Percentiles rank a stretch among this genome's conserved stretches.
phyloP scores from a whole-genome alignment of 2,797 vertebrate genomes.

The Poliocrania exsul region DNA sequence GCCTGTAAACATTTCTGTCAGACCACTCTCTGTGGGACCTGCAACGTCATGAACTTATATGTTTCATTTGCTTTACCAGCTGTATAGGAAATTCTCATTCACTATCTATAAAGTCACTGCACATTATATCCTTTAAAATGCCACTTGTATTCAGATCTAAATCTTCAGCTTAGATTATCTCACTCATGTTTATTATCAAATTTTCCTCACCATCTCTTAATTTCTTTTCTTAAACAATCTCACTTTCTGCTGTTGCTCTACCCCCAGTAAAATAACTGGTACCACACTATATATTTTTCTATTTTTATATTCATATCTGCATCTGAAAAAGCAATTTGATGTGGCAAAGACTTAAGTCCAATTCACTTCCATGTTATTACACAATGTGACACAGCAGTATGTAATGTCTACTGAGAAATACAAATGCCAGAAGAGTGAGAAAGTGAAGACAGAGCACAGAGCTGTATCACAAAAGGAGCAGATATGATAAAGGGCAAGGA shows the following conservation, averaged over 20 bases:
- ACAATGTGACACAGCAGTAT: neutral
- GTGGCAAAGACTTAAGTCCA: neutral
- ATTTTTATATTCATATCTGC: neutral
- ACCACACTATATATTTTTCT: neutral
- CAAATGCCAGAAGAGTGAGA: neutral
- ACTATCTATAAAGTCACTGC: neutral
- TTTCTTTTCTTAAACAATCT: neutral
- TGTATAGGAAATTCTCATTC: neutral
- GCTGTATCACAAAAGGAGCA: neutral
- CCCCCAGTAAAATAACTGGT: neutral
- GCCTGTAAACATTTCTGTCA: neutral
- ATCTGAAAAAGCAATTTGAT: neutral
- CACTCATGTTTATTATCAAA: neutral
- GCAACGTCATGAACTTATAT: neutral
- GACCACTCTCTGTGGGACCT: neutral
- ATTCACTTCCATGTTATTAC: neutral
- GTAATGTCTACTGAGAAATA: neutral
- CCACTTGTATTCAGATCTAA: neutral
- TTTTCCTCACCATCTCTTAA: neutral
- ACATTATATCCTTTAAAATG: neutral
- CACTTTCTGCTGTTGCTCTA: neutral
- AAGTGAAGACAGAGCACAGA: neutral
- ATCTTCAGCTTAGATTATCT: neutral
- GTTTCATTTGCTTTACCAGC: neutral
- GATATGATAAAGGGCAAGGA: neutral